Evolutionary conservation across 2,888 invertebrate species (phyloP).

Genomic region (Drosophila testacea): DNA sequence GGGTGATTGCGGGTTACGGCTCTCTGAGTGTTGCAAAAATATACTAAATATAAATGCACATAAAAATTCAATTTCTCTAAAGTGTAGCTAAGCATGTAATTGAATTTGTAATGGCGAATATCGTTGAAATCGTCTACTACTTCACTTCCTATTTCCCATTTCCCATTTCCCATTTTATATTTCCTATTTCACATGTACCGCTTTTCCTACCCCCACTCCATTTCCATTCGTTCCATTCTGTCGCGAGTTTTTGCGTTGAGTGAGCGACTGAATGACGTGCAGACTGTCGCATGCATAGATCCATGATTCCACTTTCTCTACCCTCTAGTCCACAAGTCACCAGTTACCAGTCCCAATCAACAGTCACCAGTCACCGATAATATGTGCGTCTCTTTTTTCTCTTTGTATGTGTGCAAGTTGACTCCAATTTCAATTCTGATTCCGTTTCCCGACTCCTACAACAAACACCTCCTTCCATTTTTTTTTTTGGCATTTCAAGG

Average conservation of each 20-base stretch:
- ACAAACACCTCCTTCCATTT: conserved; percentile 21
- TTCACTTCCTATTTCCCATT: conserved; percentile 11
- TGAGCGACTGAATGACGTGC: conserved; percentile 46
- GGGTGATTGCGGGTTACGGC: conserved; percentile 19
- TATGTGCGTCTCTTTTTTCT: conserved; percentile 19
- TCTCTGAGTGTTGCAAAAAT: conserved; percentile 61
- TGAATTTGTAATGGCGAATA: conserved; percentile 83
- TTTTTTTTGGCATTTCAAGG: conserved; percentile 20
- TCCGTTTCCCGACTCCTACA: conserved; percentile 21
- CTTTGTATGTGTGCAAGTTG: conserved; percentile 45
- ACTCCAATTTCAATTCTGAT: conserved; percentile 61
- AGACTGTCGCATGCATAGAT: conserved; percentile 62
- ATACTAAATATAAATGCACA: conserved; percentile 77
- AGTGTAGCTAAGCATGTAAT: conserved; percentile 84
- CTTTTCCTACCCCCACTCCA: conserved; percentile 7
- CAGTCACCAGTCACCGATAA: conserved; percentile 48
- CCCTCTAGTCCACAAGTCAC: not conserved
- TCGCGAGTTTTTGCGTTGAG: conserved; percentile 73
- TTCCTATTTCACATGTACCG: conserved; percentile 8
- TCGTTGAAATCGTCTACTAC: conserved; percentile 62
- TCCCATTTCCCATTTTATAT: not conserved
- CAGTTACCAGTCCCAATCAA: conserved; percentile 4
- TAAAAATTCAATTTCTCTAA: conserved; percentile 81
- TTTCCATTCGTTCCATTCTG: conserved; percentile 63
- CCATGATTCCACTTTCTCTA: conserved; percentile 26